phyloP scores from a whole-genome alignment of 2,888 invertebrate genomes.

The Pollenia griseotomentosa region DNA sequence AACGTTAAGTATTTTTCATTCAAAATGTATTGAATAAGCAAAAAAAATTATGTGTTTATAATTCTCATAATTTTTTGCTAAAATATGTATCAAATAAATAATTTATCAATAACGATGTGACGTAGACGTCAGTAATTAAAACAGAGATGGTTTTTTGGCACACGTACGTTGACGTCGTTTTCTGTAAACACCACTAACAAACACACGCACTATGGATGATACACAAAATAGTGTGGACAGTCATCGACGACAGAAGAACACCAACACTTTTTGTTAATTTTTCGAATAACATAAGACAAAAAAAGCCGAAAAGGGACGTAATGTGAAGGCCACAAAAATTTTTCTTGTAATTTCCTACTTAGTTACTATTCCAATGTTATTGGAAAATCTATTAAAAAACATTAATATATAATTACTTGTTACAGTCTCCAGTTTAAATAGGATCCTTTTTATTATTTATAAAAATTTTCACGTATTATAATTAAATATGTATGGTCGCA shows the following conservation, averaged over 20 bases:
- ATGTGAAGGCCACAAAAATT: constrained; percentile 61
- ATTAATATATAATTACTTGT: constrained; percentile 43
- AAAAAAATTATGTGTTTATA: neutral
- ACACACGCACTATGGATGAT: constrained; percentile 37
- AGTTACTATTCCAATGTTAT: constrained; percentile 19
- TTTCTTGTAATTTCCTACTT: constrained; percentile 25
- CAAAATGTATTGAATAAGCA: neutral
- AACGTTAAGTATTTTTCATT: no score
- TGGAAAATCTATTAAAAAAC: neutral
- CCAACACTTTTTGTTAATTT: constrained; percentile 44
- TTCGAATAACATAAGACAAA: constrained; percentile 32
- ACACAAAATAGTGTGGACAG: constrained; percentile 56
- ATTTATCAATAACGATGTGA: constrained; percentile 50
- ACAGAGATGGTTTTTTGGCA: constrained; percentile 65
- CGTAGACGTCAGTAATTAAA: constrained; percentile 60
- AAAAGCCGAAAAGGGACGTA: constrained; percentile 67
- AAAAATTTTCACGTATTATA: constrained; percentile 18
- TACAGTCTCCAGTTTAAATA: constrained; percentile 28
- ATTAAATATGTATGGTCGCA: constrained; percentile 55
- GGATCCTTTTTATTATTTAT: constrained; percentile 17
- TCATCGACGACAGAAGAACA: constrained; percentile 61
- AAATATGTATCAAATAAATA: constrained; percentile 22
- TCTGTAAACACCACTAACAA: constrained; percentile 61
- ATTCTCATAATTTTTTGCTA: constrained; percentile 19
- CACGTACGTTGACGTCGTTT: constrained; percentile 65